Evolutionary conservation across 2,888 invertebrate genomes (phyloP).

Genomic region (Calliopum simillimum): DNA sequence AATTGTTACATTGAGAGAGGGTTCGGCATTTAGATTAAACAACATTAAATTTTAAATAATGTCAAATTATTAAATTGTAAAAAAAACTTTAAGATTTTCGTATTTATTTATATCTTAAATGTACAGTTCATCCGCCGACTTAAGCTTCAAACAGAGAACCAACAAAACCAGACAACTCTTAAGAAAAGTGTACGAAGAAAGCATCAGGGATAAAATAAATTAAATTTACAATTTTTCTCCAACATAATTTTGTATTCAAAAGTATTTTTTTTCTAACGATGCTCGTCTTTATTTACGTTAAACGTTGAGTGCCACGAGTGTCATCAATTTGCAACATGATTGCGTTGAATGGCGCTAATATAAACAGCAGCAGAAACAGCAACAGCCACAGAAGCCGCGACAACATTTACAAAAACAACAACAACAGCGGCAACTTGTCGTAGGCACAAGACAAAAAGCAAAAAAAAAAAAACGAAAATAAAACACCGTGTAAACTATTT

Average conservation of each 20-base stretch:
- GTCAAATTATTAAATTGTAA: no score
- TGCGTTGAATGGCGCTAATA: constrained; percentile 32
- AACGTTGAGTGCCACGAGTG: constrained; percentile 28
- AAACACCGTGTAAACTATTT: constrained; percentile 18
- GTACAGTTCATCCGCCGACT: no score
- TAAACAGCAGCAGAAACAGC: neutral
- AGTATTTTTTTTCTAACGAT: neutral
- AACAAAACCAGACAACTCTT: no score
- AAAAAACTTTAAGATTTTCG: no score
- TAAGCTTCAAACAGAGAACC: no score
- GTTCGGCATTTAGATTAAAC: no score
- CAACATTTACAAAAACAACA: neutral
- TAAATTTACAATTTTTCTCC: no score
- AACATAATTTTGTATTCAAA: neutral
- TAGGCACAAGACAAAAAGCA: neutral
- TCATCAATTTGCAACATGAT: constrained; percentile 45
- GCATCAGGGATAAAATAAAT: no score
- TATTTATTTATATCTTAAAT: no score
- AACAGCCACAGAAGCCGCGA: neutral
- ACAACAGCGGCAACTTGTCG: neutral
- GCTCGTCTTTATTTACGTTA: constrained; percentile 9
- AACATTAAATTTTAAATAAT: no score
- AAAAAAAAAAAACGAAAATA: neutral
- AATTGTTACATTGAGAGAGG: no score
- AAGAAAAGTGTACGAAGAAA: no score